A percentile compares a stretch with the other conserved stretches of the same genome.
phyloP scores from a whole-genome alignment of 2,888 invertebrate genomes.

The Hemithea aestivaria region DNA sequence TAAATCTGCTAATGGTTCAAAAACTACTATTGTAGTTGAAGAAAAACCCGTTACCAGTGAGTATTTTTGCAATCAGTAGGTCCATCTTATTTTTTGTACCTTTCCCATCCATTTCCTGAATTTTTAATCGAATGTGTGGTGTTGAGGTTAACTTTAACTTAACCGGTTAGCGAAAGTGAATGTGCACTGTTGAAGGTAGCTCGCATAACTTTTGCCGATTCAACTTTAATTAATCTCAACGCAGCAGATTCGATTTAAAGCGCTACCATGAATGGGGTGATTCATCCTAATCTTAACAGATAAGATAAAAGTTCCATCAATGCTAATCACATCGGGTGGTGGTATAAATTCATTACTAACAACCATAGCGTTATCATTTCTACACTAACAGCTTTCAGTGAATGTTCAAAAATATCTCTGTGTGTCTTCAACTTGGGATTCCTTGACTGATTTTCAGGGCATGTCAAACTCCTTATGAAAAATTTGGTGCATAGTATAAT shows the following conservation, averaged over 20 bases:
- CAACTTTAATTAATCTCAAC: slow-evolving; percentile 26
- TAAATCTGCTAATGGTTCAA: slow-evolving; percentile 62
- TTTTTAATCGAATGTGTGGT: slow-evolving; percentile 50
- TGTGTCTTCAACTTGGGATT: slow-evolving; percentile 77
- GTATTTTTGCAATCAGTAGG: slow-evolving; percentile 52
- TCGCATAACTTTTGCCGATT: slow-evolving; percentile 5
- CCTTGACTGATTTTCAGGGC: slow-evolving; percentile 78
- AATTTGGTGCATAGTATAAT: slow-evolving; percentile 61
- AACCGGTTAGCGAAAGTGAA: slow-evolving; percentile 46
- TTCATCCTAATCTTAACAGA: slow-evolving; percentile 51
- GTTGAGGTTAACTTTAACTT: slow-evolving; percentile 35
- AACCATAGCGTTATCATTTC: slow-evolving; percentile 37
- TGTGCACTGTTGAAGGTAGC: slow-evolving; percentile 30
- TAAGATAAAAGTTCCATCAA: slow-evolving; percentile 53
- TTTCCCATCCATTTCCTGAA: slow-evolving; percentile 40
- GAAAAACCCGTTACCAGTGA: slow-evolving; percentile 70
- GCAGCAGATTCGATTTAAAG: slow-evolving; percentile 44
- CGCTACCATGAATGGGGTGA: slow-evolving; percentile 54
- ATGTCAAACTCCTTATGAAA: slow-evolving; percentile 64
- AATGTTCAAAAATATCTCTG: slow-evolving; percentile 65
- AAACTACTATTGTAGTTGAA: slow-evolving; percentile 61
- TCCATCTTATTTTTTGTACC: slow-evolving; percentile 42
- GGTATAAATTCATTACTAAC: slow-evolving; percentile 50
- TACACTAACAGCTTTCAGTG: slow-evolving; percentile 55
- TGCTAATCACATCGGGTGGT: slow-evolving; percentile 45